Percentiles rank a stretch among this genome's conserved stretches.
phyloP scores from a whole-genome alignment of 2,113 vertebrate genomes.

The Chloebia gouldiae region DNA sequence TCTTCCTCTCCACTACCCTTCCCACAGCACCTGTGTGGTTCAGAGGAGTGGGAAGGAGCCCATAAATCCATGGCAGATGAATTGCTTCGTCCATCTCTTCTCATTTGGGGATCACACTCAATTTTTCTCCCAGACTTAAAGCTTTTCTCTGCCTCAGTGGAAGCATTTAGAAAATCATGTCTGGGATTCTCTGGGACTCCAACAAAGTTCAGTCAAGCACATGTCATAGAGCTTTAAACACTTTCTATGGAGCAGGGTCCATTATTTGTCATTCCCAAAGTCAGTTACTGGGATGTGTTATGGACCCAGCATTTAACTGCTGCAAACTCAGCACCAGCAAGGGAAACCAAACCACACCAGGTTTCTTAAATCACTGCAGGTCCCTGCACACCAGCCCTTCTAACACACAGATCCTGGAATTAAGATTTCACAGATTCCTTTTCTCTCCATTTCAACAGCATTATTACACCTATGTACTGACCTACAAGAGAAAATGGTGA shows the following conservation, averaged over 20 bases:
- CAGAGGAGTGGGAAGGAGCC: not conserved
- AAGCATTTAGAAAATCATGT: fast-evolving
- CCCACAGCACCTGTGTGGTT: not conserved
- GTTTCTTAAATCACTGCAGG: not conserved
- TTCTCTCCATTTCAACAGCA: not conserved
- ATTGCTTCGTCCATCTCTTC: not conserved
- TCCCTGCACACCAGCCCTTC: not conserved
- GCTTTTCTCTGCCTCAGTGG: not conserved
- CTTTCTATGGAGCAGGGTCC: fast-evolving
- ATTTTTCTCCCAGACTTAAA: not conserved
- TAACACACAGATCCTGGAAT: not conserved
- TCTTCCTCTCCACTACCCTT: not conserved
- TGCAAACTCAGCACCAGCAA: fast-evolving
- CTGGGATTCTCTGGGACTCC: not conserved
- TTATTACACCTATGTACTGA: not conserved
- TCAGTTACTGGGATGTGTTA: not conserved
- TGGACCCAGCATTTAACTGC: not conserved
- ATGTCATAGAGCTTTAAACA: not conserved
- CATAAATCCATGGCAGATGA: fast-evolving
- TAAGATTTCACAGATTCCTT: not conserved
- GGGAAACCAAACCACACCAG: not conserved
- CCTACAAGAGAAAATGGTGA: not conserved
- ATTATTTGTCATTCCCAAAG: not conserved
- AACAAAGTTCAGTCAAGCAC: not conserved
- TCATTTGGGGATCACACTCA: not conserved